Evolutionary conservation across 1,140 invertebrate species (phyloP).

Genomic region (Pseudomyrmex gracilis): DNA sequence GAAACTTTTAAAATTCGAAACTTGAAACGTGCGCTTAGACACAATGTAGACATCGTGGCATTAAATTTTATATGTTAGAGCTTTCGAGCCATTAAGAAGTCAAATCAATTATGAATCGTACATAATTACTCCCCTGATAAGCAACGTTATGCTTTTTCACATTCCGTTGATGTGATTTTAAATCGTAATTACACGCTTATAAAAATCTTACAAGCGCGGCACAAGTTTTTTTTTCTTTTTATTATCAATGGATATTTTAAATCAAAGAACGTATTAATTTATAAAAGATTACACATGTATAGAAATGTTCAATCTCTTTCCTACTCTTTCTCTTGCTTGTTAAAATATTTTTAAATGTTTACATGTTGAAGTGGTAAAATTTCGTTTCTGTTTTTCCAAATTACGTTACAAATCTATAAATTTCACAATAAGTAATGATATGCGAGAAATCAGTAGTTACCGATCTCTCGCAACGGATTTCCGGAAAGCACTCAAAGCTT

Average conservation of each 20-base stretch:
- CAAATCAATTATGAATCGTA: not conserved
- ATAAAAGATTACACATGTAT: not conserved
- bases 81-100: not conserved
- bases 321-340: not conserved
- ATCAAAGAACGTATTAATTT: not conserved
- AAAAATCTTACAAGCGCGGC: too few relatives aligned
- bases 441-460: slow-evolving; percentile 19
- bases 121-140: slow-evolving; percentile 20
- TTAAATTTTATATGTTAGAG: too few relatives aligned
- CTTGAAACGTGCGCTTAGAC: too few relatives aligned
- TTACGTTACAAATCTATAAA: not conserved
- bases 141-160: not conserved
- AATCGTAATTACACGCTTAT: not conserved
- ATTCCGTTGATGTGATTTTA: slow-evolving; percentile 19
- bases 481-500: slow-evolving; percentile 40
- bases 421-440: slow-evolving; percentile 4
- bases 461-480: slow-evolving; percentile 36
- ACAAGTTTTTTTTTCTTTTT: too few relatives aligned
- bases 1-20: too few relatives aligned
- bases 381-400: not conserved
- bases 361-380: not conserved
- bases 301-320: not conserved
- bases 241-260: not conserved
- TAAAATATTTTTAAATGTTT: not conserved
- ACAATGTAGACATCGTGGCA: too few relatives aligned